Evolutionary conservation across 1,140 invertebrate genomes (phyloP), one percentile per base, ranked within the genome.

Genomic region (Dufourea novaeangliae): DNA sequence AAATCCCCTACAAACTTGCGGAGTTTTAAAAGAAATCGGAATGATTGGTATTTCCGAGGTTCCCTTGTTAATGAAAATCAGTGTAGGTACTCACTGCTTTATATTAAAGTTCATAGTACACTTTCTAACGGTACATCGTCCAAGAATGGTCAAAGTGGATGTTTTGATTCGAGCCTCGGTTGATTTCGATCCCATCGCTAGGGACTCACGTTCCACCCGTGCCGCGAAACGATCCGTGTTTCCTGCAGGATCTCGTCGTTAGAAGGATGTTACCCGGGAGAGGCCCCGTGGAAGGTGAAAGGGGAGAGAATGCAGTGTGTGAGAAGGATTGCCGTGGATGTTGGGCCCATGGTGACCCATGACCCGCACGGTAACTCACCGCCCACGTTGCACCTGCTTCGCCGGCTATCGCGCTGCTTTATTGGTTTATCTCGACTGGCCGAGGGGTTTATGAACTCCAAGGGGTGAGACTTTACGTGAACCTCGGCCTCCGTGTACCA

Each of bases 311-410:
- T 62, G 76, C 75, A 77, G 85, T 77, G 78, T 84, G 66, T 70
- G 86, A 86, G 83, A 88, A 87, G 87, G 84, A 89, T 88, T 87
- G 81, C 83, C 72, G 82, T 66, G 82, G 88, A 90, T 84, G 79
- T 75, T 77, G 80, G 85, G 78, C 83, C 78, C 82, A 73, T 74
- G 74, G 80, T 90, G 90, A 91, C 88, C 90, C 80, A 34, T 90
- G 90, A 91, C 90, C 88, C 79, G 41, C 70, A 85, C 90, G 85
- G 88, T 90, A 90, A 91, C 84, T 91, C 90, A 91, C 88, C 90
- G 90, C 90, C 90, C 88, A 91, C 90, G 90, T 91, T 90, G 89
- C 90, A 91, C 90, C 90, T 91, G 90, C 88, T 89, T 87, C 83
- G 68, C 73, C 63, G 75, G 73, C 83, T 86, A 87, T 88, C 86